Conservation (phyloP, 2,888 invertebrate species). For the Nemapogon koenigi region DNA sequence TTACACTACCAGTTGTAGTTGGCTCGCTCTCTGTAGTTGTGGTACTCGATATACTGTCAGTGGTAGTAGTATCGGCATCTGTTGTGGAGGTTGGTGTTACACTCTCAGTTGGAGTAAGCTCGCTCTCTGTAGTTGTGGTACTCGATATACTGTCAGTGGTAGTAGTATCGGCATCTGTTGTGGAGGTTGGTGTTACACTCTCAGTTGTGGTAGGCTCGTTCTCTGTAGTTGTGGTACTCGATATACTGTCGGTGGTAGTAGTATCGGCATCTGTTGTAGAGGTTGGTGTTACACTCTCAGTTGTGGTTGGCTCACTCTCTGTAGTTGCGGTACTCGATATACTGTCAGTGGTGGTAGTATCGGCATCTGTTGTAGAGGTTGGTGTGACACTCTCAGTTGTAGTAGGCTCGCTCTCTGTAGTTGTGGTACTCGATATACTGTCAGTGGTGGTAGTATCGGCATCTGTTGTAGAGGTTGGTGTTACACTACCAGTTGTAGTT, state of each 20-base stretch:
- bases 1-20: neutral
- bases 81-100: neutral
- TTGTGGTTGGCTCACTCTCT: neutral
- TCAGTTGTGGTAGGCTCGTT: constrained; percentile 2
- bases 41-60: neutral
- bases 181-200: neutral
- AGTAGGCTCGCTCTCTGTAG: neutral
- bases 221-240: constrained; percentile 1
- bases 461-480: constrained; percentile 4
- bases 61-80: neutral
- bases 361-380: constrained; percentile 8
- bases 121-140: neutral
- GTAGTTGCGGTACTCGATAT: constrained; percentile 1
- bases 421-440: constrained; percentile 4
- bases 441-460: constrained; percentile 3
- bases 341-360: neutral
- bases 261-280: neutral
- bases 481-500: constrained; percentile 10
- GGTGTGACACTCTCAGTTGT: constrained; percentile 11
- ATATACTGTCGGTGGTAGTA: neutral
- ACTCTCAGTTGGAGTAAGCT: neutral
- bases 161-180: neutral
- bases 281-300: neutral
- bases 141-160: constrained; percentile 1
- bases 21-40: constrained; percentile 1